Base-by-base conservation (phyloP, 2,797 vertebrate species). In the Oryzias sinensis region DNA sequence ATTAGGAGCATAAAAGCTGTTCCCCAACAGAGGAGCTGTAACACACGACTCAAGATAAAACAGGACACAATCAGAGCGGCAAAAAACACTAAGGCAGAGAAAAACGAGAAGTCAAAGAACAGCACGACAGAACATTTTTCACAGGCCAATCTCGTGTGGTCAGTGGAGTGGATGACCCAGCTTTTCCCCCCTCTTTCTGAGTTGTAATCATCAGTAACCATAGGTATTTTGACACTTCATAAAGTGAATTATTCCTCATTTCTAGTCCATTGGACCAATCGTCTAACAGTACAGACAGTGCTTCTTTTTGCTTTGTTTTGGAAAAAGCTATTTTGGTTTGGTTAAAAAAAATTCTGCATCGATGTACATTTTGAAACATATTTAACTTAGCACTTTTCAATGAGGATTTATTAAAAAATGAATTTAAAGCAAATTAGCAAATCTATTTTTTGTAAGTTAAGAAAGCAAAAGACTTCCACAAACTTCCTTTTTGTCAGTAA, bases 241-340 rank as follows among this genome's bases (percentile, higher is more conserved):
- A 75, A 80, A 86, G 86, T 81, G 74, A 83, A 82, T 87, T 81
- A 81, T 87, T 84, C 29, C 60, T 88, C 75, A 83, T 84, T 86
- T 83, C 72, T 76, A 84, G 79, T 79, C 45, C 46, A 68, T 50
- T 62, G 71, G 62, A 37, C 63, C 53, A 51, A 68, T 59, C 2
- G 27, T 56, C 68, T 49, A 57, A 44, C 78, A 56, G 65, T 69
- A 49, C 44, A 61, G 40, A 50, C 20, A 9, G 43, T 25, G 18
- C 20, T 49, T 56, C 53, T 56, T 41, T 37, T 41, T 42, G 24
- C 40, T 43, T 27, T 49, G 45, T 18, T 41, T 6, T 25, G 55
- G 15, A 43, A n/a, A 40, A 43, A 1, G 16, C 15, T 43, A 5
- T 43, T 43, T 42, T 43, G 5, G 43, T 17, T 44, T 6, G 3